A percentile compares a stretch with the other conserved stretches of the same genome.
Conservation (phyloP, 2,888 invertebrate species). For the Pantelozetes paolii region DNA sequence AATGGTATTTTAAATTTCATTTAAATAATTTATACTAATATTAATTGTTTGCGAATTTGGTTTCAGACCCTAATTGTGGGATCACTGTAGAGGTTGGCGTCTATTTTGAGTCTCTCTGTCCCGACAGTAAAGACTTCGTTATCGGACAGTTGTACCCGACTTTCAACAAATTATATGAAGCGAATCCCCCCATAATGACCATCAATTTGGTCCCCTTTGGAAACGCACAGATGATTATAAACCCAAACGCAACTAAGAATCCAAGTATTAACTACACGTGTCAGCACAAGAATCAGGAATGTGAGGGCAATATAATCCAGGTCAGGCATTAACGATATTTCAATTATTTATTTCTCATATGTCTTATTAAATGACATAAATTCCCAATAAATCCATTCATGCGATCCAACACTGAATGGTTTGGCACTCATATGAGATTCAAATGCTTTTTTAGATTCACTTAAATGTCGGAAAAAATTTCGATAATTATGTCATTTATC, state of each 20-base stretch:
- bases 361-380: too few relatives aligned
- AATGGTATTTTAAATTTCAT: not conserved
- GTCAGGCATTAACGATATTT: too few relatives aligned
- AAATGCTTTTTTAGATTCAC: too few relatives aligned
- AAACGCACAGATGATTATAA: not conserved
- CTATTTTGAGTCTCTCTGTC: constrained; percentile 7
- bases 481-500: too few relatives aligned
- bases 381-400: too few relatives aligned
- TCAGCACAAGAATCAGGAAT: constrained; percentile 3
- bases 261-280: not conserved
- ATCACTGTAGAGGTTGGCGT: constrained; percentile 1
- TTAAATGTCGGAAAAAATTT: too few relatives aligned
- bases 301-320: constrained; percentile 21
- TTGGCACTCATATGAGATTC: too few relatives aligned
- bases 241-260: not conserved
- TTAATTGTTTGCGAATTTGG: not conserved
- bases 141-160: not conserved
- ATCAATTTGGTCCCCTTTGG: constrained; percentile 8
- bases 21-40: too few relatives aligned
- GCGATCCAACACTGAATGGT: too few relatives aligned
- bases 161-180: not conserved
- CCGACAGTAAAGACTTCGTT: not conserved
- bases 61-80: not conserved
- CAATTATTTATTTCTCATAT: too few relatives aligned
- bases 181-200: not conserved